These are phyloP conservation scores for Chalcosyrphus nemorum DNA, from an alignment of 2,888 invertebrate species.

Conservation along the genomic window DNA sequence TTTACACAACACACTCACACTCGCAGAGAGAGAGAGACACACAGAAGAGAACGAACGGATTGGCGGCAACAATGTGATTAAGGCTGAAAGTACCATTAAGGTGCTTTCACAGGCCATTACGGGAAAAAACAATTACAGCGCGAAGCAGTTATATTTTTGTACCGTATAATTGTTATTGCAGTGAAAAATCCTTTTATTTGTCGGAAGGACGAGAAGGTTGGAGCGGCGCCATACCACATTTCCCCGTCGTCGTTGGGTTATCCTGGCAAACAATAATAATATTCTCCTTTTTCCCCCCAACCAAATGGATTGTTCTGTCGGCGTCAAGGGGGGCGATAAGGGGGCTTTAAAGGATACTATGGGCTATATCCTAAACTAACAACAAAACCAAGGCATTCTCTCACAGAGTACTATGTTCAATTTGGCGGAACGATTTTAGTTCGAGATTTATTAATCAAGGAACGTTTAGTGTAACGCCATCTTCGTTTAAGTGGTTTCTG, in stretches of 20 bases:
- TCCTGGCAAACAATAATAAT: slow-evolving; percentile 27
- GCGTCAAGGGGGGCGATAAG: neutral
- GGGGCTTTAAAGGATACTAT: neutral
- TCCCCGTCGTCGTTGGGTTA: neutral
- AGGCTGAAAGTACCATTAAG: slow-evolving; percentile 70
- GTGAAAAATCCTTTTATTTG: slow-evolving; percentile 63
- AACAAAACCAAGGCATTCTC: neutral
- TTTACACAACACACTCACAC: neutral
- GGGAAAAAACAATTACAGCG: slow-evolving; percentile 69
- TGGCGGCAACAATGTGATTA: slow-evolving; percentile 65
- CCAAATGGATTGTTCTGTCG: neutral
- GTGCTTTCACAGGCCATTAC: slow-evolving; percentile 72
- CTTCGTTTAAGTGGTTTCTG: slow-evolving; percentile 49
- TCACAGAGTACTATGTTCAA: slow-evolving; percentile 61
- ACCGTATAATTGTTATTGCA: slow-evolving; percentile 66
- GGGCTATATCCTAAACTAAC: too few relatives aligned
- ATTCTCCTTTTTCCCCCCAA: neutral
- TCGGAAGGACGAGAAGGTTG: neutral
- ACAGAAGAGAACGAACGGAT: neutral
- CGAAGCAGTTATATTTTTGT: slow-evolving; percentile 69
- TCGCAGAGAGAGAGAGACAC: neutral
- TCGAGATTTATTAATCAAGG: slow-evolving; percentile 66
- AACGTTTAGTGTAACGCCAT: slow-evolving; percentile 44
- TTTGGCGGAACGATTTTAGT: slow-evolving; percentile 60
- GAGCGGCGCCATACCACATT: neutral